phyloP scores from a whole-genome alignment of 2,888 invertebrate genomes.

The Scaeva pyrastri region DNA sequence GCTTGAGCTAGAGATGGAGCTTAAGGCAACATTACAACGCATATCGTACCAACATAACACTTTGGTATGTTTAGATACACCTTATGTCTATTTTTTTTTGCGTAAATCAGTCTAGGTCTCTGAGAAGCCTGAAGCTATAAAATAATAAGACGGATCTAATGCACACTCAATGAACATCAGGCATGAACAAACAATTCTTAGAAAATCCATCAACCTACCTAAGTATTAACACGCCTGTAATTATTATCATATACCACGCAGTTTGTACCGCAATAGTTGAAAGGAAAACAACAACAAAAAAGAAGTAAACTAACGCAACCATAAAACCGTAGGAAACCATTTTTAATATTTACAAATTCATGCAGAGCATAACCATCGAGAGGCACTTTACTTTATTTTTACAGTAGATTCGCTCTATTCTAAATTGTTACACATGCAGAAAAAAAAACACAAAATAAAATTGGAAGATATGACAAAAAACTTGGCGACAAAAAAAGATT shows the following conservation, averaged over 20 bases:
- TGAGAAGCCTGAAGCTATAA: constrained; percentile 45
- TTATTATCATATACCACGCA: constrained; percentile 36
- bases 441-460: too few species aligned
- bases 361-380: constrained; percentile 46
- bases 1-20: background rate
- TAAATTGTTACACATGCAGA: too few species aligned
- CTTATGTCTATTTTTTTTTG: constrained; percentile 25
- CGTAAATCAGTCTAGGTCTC: constrained; percentile 38
- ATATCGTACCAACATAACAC: constrained; percentile 1
- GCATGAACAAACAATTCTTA: background rate
- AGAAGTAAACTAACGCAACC: constrained; percentile 27
- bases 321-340: constrained; percentile 33
- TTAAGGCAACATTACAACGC: constrained; percentile 12
- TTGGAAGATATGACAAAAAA: too few species aligned
- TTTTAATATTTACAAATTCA: constrained; percentile 64
- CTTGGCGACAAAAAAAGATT: too few species aligned
- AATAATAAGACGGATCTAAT: constrained; percentile 34
- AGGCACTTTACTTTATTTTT: constrained; percentile 38
- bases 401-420: background rate
- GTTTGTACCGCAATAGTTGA: constrained; percentile 8
- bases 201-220: constrained; percentile 64
- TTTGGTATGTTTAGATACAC: background rate
- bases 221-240: constrained; percentile 40
- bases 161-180: constrained; percentile 13
- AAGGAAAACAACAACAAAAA: background rate